Conservation (phyloP, 2,888 invertebrate genomes). For the Blera fallax region DNA sequence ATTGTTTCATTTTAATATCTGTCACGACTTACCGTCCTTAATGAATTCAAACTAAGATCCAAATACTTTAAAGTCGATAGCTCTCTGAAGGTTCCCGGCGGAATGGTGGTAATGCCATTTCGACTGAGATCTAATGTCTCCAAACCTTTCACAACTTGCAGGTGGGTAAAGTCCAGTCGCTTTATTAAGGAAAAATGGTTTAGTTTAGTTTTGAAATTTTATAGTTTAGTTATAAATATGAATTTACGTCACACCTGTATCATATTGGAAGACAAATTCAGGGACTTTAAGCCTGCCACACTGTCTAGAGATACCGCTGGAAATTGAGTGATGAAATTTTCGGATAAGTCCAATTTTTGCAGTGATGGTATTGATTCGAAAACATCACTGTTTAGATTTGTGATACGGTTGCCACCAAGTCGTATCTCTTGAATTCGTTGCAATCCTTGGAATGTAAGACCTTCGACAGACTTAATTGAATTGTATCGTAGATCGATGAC, state of each 20-base stretch:
- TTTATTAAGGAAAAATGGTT: slow-evolving; percentile 80
- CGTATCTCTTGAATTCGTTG: slow-evolving; percentile 87
- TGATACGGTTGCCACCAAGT: slow-evolving; percentile 89
- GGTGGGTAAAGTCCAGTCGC: slow-evolving; percentile 89
- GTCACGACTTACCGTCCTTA: slow-evolving; percentile 88
- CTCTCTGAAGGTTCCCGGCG: slow-evolving; percentile 91
- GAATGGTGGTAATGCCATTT: slow-evolving; percentile 91
- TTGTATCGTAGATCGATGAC: slow-evolving; percentile 91
- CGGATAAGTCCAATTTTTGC: slow-evolving; percentile 91
- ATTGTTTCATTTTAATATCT: not conserved
- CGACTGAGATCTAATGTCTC: slow-evolving; percentile 91
- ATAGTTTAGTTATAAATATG: no score
- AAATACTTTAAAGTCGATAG: slow-evolving; percentile 87
- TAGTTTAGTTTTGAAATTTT: no score
- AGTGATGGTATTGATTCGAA: slow-evolving; percentile 89
- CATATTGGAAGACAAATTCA: slow-evolving; percentile 93
- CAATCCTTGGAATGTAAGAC: slow-evolving; percentile 88
- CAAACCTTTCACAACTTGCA: slow-evolving; percentile 86
- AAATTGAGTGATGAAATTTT: slow-evolving; percentile 92
- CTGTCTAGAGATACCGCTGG: slow-evolving; percentile 89
- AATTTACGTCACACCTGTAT: no score
- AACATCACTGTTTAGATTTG: slow-evolving; percentile 91
- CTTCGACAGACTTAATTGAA: slow-evolving; percentile 88
- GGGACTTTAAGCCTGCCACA: slow-evolving; percentile 86
- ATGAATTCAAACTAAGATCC: slow-evolving; percentile 92